These are phyloP conservation scores for Camelus bactrianus DNA, from an alignment of 2,113 vertebrate species.

Conservation along the genomic window DNA sequence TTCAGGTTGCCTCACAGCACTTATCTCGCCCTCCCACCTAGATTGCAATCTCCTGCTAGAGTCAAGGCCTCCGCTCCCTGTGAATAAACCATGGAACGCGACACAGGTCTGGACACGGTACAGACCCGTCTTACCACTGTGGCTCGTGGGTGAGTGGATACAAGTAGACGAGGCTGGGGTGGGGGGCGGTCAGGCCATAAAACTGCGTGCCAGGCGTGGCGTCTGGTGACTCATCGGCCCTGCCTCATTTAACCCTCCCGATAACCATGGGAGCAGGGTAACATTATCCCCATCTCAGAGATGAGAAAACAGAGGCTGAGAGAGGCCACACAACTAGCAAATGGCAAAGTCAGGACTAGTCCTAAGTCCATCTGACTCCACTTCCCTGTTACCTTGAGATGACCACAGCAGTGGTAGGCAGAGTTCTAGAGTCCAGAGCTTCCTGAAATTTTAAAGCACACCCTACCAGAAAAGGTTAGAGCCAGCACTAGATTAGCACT, in stretches of 20 bases:
- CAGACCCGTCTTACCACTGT: neutral
- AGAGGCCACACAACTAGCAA: neutral
- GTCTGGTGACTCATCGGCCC: neutral
- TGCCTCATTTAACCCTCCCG: neutral
- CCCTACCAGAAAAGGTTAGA: neutral
- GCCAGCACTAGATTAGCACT: neutral
- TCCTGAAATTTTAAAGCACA: neutral
- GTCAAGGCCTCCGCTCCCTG: neutral
- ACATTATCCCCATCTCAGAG: neutral
- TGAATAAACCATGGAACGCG: neutral
- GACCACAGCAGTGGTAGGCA: neutral
- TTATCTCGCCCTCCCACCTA: neutral
- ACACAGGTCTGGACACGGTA: neutral
- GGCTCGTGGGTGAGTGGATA: neutral
- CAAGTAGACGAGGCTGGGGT: neutral
- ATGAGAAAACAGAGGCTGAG: neutral
- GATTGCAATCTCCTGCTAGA: constrained; percentile 36
- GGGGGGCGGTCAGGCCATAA: neutral
- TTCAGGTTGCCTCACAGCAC: constrained; percentile 7
- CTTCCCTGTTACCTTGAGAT: neutral
- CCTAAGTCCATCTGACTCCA: neutral
- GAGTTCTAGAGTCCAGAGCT: neutral
- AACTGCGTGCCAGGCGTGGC: fast-evolving
- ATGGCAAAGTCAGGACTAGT: neutral
- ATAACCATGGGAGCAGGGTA: no score